Conservation (phyloP, 2,888 invertebrate genomes). For the Plagodis dolabraria region DNA sequence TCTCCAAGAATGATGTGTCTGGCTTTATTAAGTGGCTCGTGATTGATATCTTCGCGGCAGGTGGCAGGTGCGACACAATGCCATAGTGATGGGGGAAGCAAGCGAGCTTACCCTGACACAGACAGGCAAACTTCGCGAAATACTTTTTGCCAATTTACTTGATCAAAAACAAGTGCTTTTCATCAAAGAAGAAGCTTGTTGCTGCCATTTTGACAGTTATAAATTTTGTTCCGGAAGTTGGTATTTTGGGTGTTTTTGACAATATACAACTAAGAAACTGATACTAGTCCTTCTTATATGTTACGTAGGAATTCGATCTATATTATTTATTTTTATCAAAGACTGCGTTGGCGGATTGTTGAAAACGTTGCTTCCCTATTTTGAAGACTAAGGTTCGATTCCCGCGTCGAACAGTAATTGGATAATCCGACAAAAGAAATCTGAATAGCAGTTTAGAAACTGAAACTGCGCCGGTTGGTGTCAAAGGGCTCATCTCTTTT, state of each 20-base stretch:
- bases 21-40: constrained; percentile 78
- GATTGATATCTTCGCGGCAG: constrained; percentile 68
- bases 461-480: no score
- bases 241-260: no score
- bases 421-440: no score
- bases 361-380: no score
- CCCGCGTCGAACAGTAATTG: no score
- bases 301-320: no score
- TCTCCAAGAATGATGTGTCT: constrained; percentile 44
- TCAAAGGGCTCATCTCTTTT: no score
- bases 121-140: constrained; percentile 37
- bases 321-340: no score
- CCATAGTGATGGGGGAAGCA: constrained; percentile 32
- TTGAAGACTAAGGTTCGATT: no score
- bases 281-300: neutral
- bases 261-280: neutral
- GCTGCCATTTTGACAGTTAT: neutral
- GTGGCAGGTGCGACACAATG: constrained; percentile 60
- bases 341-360: no score
- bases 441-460: no score
- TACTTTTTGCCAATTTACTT: constrained; percentile 14
- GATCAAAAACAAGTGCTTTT: constrained; percentile 19
- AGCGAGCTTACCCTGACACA: constrained; percentile 28
- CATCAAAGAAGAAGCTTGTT: constrained; percentile 4
- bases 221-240: neutral